Evolutionary conservation across 2,888 invertebrate genomes (phyloP), one percentile per base, ranked within the genome.

Genomic region (Smittia sp.): DNA sequence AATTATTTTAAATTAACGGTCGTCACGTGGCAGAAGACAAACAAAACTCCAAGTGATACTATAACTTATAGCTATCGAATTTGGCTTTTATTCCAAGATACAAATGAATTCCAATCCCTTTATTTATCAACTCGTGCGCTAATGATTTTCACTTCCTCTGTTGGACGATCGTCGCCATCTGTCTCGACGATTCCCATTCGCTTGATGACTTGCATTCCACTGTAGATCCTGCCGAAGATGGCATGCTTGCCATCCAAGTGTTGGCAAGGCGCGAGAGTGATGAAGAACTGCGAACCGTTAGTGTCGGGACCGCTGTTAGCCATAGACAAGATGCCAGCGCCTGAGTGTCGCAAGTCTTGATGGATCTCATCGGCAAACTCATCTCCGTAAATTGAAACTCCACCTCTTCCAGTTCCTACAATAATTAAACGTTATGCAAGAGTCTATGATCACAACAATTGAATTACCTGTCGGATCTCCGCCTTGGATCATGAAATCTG

Each of bases 281-380:
- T 94, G 78, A 98, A 99, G 84, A 99, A 99, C 81, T 99, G 99
- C 32, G 96, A 97, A 1, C 98, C 98, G 82, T 99, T 99, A 4
- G 94, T 91, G 79, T 98, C 89, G 0, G 97, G 96, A 0, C 98
- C 98, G 20, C 97, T 92, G 85, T 99, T 99, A 0, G 99, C 99
- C 99, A 99, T 99, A 0, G 97, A 96, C 39, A 96, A 79, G 74
- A 96, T 89, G 0, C 95, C 96, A 22, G 90, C 89, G 20, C 86
- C 98, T n/a, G 96, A 94, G 80, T 99, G 99, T 80, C 96, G 98
- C 74, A 99, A 84, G 76, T 97, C 96, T 32, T 89, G 85, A 78
- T 94, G 90, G 76, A 99, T 93, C 86, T 99, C 99, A 84, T 99
- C 99, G 74, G 93, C 90, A 83, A 99, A 99, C 77, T 89, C 88